Percentiles rank a stretch among this genome's conserved stretches.
Evolutionary conservation across 2,888 invertebrate genomes (phyloP).

Genomic region (Yponomeuta evonymella): DNA sequence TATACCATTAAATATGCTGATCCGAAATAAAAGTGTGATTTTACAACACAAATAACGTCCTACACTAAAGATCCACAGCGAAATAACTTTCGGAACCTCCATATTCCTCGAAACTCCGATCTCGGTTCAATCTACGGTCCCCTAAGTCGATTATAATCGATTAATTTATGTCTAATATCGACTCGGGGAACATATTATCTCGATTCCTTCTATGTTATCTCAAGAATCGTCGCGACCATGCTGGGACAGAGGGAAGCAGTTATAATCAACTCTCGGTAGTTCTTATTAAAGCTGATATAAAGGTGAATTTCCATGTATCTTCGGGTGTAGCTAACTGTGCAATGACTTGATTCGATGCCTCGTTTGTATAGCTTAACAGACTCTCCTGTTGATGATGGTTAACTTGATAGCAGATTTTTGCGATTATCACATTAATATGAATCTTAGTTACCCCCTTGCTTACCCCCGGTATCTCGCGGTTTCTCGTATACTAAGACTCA

Average conservation of each 20-base stretch:
- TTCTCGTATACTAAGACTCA: too few species aligned
- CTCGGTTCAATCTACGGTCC: slow-evolving; percentile 27
- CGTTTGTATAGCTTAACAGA: slow-evolving; percentile 25
- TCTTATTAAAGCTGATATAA: too few species aligned
- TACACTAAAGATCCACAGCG: background rate
- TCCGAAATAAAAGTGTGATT: background rate
- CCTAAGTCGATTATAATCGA: slow-evolving; percentile 50
- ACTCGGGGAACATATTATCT: slow-evolving; percentile 34
- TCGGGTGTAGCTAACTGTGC: too few species aligned
- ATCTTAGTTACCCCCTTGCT: too few species aligned
- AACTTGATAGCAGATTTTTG: too few species aligned
- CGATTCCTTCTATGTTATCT: slow-evolving; percentile 8
- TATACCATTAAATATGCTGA: background rate
- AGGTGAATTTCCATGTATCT: too few species aligned
- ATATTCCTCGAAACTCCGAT: slow-evolving; percentile 21
- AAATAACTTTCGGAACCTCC: slow-evolving; percentile 19
- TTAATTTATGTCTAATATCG: slow-evolving; percentile 56
- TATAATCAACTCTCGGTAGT: too few species aligned
- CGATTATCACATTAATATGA: too few species aligned
- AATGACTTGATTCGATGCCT: slow-evolving; percentile 20
- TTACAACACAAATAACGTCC: background rate
- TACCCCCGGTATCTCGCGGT: too few species aligned
- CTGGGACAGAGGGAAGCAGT: background rate
- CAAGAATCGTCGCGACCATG: background rate
- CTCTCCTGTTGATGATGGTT: background rate